Percentiles rank a stretch among this genome's conserved stretches.
These are phyloP conservation scores for Chlamydotis undulata DNA, from an alignment of 2,113 vertebrate genomes.

Conservation along the genomic window DNA sequence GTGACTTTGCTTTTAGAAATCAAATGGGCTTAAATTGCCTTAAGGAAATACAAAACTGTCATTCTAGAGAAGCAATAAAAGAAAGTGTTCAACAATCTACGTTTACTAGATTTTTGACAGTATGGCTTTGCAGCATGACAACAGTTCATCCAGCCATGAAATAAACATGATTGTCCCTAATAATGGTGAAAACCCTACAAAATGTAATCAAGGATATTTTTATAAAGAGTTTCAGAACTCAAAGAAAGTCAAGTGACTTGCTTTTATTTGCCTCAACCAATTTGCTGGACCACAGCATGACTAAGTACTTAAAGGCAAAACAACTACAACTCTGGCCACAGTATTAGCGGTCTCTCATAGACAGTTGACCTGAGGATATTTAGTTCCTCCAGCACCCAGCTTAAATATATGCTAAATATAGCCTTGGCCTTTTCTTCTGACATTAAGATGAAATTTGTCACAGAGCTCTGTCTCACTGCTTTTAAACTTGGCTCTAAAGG, in stretches of 20 bases:
- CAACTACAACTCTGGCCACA: background rate
- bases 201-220: background rate
- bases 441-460: slow-evolving; percentile 55
- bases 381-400: slow-evolving; percentile 19
- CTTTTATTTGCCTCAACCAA: background rate
- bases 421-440: slow-evolving; percentile 67
- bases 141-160: background rate
- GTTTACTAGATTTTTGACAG: background rate
- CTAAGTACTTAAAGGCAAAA: background rate
- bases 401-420: slow-evolving; percentile 64
- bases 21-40: background rate
- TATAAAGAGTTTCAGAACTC: background rate
- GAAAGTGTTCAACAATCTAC: background rate
- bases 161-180: background rate
- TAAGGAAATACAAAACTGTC: background rate
- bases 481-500: background rate
- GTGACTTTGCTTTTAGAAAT: background rate
- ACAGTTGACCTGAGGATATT: slow-evolving; percentile 53
- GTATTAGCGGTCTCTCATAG: background rate
- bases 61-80: background rate
- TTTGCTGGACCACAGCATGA: background rate
- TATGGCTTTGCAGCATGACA: background rate
- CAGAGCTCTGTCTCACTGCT: background rate
- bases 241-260: background rate
- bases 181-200: background rate